Evolutionary conservation across 2,113 vertebrate genomes (phyloP), one percentile per base, ranked within the genome.

Genomic region (Chloropsis hardwickii): DNA sequence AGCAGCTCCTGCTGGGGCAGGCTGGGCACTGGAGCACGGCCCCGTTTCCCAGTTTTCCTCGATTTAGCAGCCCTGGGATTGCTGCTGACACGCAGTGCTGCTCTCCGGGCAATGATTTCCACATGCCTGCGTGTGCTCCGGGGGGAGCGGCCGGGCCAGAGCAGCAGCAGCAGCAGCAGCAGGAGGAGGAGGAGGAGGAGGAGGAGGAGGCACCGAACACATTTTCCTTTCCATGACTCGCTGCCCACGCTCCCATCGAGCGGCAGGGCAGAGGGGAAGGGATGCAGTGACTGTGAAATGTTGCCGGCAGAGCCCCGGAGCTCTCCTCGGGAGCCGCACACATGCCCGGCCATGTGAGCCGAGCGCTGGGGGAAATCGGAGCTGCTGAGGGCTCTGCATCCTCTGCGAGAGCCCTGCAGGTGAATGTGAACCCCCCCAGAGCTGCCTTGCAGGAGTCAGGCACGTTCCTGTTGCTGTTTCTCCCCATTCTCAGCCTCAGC

Each of bases 171-270:
- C n/a, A n/a, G n/a, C n/a, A n/a, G n/a, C n/a, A n/a, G n/a, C n/a
- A n/a, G n/a, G n/a, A n/a, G 28, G 9, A 64, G 61, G 12, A 62
- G 39, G 9, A 73, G 70, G 6, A 47, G 51, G 5, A 69, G 44
- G 14, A 79, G 77, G 56, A 83, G 71, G 48, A 79, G 69, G 77
- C 71, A 85, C 11, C 37, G 79, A 92, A 66, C 90, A 51, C 85
- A 74, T 95, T 95, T 95, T 76, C 40, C 90, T 90, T 86, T 94
- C 95, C 92, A 58, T 84, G 97, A 76, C 87, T 95, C 45, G 37
- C 56, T 94, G 86, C 92, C 79, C 35, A 53, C 5, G 10, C 64
- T 47, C 2, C 83, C 56, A 11, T 70, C 3, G 84, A 90, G 77
- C 19, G 58, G 21, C 62, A 57, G 90, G 61, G 86, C 83, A 54